A percentile compares a stretch with the other conserved stretches of the same genome.
Evolutionary conservation across 2,888 invertebrate genomes (phyloP).

Genomic region (Luffia ferchaultella): DNA sequence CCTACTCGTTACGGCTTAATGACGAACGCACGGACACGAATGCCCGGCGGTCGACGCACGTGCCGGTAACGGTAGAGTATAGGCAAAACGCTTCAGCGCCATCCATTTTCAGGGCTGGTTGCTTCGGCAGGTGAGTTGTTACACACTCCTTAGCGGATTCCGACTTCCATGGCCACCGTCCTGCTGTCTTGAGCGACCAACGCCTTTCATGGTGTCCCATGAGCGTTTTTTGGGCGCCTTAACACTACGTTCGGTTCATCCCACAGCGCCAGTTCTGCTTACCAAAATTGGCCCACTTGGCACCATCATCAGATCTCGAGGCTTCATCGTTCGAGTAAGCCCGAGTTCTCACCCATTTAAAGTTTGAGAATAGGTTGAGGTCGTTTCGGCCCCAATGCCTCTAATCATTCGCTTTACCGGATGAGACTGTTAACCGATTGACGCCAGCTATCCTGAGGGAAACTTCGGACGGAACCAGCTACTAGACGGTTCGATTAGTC

Average conservation of each 20-base stretch:
- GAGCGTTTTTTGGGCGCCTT: not conserved
- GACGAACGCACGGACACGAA: conserved; percentile 19
- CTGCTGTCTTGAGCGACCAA: not conserved
- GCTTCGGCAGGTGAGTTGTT: conserved; percentile 71
- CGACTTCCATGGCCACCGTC: conserved; percentile 48
- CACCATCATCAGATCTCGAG: not conserved
- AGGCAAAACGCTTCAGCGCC: conserved; percentile 62
- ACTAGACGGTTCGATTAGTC: conserved; percentile 73
- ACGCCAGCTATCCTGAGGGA: not conserved
- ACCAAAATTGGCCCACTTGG: not conserved
- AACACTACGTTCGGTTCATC: not conserved
- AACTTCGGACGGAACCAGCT: conserved; percentile 68
- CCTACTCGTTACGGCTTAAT: conserved; percentile 71
- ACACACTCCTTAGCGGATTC: conserved; percentile 63
- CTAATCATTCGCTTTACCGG: conserved; percentile 81
- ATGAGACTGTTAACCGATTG: conserved; percentile 57
- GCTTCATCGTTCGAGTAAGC: not conserved
- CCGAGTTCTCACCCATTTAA: conserved; percentile 68
- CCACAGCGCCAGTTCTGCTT: not conserved
- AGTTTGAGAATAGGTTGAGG: conserved; percentile 81
- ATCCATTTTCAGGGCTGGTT: conserved; percentile 71
- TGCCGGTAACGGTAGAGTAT: conserved; percentile 53
- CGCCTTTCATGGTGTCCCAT: not conserved
- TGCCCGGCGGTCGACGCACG: conserved; percentile 23
- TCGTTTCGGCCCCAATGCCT: conserved; percentile 74